Conservation (phyloP, 2,888 invertebrate species). For the Drosophila phalerata region DNA sequence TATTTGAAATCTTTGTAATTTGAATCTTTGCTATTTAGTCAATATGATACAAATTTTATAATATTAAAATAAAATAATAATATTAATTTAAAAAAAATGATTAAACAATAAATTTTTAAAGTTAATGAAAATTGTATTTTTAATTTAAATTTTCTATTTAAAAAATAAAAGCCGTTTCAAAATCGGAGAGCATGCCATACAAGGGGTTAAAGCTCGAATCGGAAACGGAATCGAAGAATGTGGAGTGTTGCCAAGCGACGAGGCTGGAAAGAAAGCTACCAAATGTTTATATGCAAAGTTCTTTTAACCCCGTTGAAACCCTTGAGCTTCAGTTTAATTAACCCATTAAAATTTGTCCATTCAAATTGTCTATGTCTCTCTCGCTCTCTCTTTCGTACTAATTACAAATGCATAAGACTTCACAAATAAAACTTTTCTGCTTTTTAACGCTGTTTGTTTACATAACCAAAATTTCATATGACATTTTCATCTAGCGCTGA, state of each 20-base stretch:
- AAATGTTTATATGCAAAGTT: conserved; percentile 1
- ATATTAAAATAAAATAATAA: too few species aligned
- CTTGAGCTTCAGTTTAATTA: conserved; percentile 23
- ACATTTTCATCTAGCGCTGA: conserved; percentile 3
- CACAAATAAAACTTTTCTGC: conserved; percentile 14
- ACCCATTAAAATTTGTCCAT: neutral
- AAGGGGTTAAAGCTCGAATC: neutral
- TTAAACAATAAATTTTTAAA: too few species aligned
- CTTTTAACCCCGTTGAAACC: conserved; percentile 4
- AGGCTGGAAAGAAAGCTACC: conserved; percentile 15
- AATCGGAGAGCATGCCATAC: too few species aligned
- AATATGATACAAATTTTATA: too few species aligned
- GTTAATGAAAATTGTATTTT: too few species aligned
- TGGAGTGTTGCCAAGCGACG: conserved; percentile 9
- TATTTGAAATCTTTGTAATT: too few species aligned
- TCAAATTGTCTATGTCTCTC: neutral
- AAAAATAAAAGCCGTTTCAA: too few species aligned
- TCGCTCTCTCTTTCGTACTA: neutral
- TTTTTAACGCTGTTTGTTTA: conserved; percentile 35
- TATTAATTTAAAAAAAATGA: too few species aligned
- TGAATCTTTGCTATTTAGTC: too few species aligned
- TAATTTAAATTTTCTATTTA: too few species aligned
- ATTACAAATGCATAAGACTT: conserved; percentile 5
- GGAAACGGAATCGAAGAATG: too few species aligned
- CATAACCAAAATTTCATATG: conserved; percentile 43